Percentiles rank a stretch among this genome's conserved stretches.
Evolutionary conservation across 2,113 vertebrate genomes (phyloP).

Genomic region (Gavia stellata): DNA sequence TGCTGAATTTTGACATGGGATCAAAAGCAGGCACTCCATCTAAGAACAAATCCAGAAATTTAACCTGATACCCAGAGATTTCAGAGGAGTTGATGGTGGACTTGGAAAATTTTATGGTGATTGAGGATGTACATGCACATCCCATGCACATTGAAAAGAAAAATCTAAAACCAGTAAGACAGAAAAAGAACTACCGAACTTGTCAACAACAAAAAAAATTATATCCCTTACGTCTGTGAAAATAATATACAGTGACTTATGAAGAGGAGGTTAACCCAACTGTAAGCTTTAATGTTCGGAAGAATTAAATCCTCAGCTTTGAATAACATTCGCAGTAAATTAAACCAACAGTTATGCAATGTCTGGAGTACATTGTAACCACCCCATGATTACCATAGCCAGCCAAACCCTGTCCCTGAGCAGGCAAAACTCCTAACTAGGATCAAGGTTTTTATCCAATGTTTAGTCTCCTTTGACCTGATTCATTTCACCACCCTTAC

Average conservation of each 20-base stretch:
- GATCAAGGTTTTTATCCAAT: slow-evolving; percentile 14
- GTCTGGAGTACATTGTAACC: background rate
- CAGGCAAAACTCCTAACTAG: slow-evolving; percentile 9
- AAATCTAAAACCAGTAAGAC: background rate
- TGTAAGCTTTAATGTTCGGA: slow-evolving; percentile 1
- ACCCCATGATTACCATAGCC: background rate
- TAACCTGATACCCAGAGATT: background rate
- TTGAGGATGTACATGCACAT: background rate
- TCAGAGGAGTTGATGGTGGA: background rate
- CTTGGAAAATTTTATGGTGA: background rate
- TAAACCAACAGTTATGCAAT: background rate
- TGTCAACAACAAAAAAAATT: background rate
- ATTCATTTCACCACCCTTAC: background rate
- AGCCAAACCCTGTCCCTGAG: background rate
- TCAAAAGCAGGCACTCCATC: background rate
- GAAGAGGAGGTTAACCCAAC: background rate
- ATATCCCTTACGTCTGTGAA: background rate
- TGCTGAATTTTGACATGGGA: background rate
- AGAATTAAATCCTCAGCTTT: slow-evolving; percentile 11
- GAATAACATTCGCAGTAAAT: background rate
- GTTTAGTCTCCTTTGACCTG: slow-evolving; percentile 19
- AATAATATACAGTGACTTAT: background rate
- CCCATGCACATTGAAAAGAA: background rate
- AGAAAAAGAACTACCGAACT: background rate
- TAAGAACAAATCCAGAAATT: background rate